A percentile compares a stretch with the other conserved stretches of the same genome.
Conservation (phyloP, 2,113 vertebrate genomes). For the zebrafish (Danio rerio) region DNA sequence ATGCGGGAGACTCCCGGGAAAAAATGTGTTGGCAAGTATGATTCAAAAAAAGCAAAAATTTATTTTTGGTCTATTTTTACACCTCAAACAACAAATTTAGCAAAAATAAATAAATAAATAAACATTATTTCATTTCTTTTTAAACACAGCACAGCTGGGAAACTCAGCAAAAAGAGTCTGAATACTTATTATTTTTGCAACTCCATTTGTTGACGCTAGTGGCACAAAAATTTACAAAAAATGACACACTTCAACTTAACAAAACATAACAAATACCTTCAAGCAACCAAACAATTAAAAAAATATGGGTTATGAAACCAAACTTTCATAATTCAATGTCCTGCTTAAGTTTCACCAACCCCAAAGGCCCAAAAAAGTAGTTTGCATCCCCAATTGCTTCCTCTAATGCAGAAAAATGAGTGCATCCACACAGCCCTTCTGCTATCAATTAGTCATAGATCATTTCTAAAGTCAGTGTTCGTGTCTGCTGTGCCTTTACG, state of each 20-base stretch:
- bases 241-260: background rate
- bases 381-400: background rate
- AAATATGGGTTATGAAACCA: background rate
- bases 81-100: background rate
- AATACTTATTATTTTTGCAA: background rate
- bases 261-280: constrained; percentile 12
- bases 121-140: background rate
- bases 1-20: no score
- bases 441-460: constrained; percentile 54
- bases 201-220: background rate
- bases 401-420: constrained; percentile 12
- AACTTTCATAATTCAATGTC: constrained; percentile 1
- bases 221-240: background rate
- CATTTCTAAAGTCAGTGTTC: constrained; percentile 59
- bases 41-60: no score
- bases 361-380: background rate
- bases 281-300: background rate
- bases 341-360: background rate
- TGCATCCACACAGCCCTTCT: constrained; percentile 24
- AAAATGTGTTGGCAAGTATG: no score
- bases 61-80: background rate
- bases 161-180: background rate
- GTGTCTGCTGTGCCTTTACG: constrained; percentile 48
- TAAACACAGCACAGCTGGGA: background rate
- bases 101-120: no score